Conservation (phyloP, 2,797 vertebrate species). For the Melanotaenia pygmaea region DNA sequence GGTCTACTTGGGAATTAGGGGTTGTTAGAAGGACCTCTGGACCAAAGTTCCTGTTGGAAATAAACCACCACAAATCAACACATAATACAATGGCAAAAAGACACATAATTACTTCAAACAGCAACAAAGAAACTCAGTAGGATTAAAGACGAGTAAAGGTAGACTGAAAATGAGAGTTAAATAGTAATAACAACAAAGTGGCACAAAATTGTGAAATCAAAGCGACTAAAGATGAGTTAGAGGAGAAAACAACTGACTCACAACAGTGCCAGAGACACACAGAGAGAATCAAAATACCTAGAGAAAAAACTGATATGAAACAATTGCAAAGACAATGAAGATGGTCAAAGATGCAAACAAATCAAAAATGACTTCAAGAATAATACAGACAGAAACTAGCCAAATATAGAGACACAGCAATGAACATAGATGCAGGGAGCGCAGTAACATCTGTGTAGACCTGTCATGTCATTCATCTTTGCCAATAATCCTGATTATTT, state of each 20-base stretch:
- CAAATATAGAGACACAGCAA: background rate
- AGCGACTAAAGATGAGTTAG: background rate
- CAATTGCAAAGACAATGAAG: background rate
- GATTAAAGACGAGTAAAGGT: background rate
- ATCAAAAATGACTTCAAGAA: background rate
- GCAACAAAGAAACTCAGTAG: background rate
- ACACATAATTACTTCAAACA: background rate
- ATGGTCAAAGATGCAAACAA: background rate
- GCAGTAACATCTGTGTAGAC: background rate
- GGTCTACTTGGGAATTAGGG: background rate
- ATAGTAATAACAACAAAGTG: too few species aligned
- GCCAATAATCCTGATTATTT: background rate
- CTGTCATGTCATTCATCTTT: background rate
- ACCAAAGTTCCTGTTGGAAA: background rate
- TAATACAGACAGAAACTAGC: background rate
- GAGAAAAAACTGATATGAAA: background rate
- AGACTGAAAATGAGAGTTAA: background rate
- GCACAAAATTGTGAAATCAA: background rate
- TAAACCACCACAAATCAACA: background rate
- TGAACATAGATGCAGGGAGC: background rate
- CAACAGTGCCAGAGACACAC: background rate
- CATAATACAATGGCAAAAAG: background rate
- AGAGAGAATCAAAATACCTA: background rate
- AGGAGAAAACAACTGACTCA: background rate
- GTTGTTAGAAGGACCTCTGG: background rate